Evolutionary conservation across 1,140 invertebrate genomes (phyloP).

Genomic region (Whitmania pigra): DNA sequence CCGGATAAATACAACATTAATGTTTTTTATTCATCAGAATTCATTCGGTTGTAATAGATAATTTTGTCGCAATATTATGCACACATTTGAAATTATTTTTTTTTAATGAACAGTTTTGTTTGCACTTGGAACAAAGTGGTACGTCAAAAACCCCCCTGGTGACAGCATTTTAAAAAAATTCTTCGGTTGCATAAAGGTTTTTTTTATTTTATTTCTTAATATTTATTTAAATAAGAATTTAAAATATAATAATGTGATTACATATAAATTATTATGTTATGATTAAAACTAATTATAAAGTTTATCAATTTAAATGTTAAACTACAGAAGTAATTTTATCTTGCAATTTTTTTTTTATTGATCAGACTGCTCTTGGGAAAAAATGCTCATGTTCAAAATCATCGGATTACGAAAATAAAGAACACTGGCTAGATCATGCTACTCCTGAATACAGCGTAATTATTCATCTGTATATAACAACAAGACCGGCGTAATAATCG

Average conservation of each 20-base stretch:
- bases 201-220: too few relatives aligned
- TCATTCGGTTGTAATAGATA: neutral
- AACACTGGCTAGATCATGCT: conserved; percentile 68
- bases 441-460: conserved; percentile 26
- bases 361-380: neutral
- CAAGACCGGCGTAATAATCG: too few relatives aligned
- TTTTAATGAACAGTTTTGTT: neutral
- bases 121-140: conserved; percentile 9
- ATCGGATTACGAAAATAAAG: conserved; percentile 33
- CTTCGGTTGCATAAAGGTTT: conserved; percentile 15
- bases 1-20: too few relatives aligned
- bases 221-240: neutral
- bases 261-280: neutral
- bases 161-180: conserved; percentile 14
- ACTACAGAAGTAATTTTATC: too few relatives aligned
- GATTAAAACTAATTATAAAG: neutral
- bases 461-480: too few relatives aligned
- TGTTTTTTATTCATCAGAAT: neutral
- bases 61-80: neutral
- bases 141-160: conserved; percentile 12
- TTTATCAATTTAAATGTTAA: neutral
- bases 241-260: neutral
- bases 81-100: too few relatives aligned
- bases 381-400: neutral
- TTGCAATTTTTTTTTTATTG: too few relatives aligned